These are phyloP conservation scores for Drepana falcataria DNA, from an alignment of 2,888 invertebrate species.

Conservation along the genomic window DNA sequence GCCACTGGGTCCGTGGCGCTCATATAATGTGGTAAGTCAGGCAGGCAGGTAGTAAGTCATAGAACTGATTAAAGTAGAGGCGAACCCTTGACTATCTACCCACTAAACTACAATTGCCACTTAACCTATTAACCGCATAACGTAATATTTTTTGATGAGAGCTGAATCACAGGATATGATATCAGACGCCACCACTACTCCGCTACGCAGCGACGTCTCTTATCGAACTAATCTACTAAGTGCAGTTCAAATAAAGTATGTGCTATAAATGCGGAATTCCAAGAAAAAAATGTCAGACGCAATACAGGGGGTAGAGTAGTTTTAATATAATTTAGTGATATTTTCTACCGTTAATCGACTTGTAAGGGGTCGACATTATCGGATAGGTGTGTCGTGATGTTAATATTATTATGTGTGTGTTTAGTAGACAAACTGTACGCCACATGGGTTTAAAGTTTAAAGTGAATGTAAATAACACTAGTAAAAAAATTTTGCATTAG, in stretches of 20 bases:
- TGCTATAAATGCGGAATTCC: constrained; percentile 18
- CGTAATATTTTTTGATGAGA: constrained; percentile 38
- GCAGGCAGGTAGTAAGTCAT: too few relatives aligned
- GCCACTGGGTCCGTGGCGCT: too few relatives aligned
- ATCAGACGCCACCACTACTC: constrained; percentile 53
- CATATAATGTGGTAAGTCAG: too few relatives aligned
- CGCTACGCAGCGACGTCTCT: constrained; percentile 49
- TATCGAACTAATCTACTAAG: constrained; percentile 53
- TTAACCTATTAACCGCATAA: constrained; percentile 59
- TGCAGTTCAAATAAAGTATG: constrained; percentile 53
- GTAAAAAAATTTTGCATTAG: constrained; percentile 37
- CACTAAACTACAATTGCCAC: constrained; percentile 52
- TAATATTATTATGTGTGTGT: constrained; percentile 6
- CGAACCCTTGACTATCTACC: constrained; percentile 12
- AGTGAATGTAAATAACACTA: background rate
- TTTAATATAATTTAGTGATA: background rate
- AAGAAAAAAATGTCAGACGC: constrained; percentile 12
- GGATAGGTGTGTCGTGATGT: too few relatives aligned
- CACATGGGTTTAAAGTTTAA: too few relatives aligned
- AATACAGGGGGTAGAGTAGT: background rate
- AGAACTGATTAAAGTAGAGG: too few relatives aligned
- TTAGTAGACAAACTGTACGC: background rate
- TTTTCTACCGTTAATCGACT: background rate
- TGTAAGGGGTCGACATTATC: background rate
- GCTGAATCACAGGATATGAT: constrained; percentile 66